Evolutionary conservation across 2,888 invertebrate species (phyloP).

Genomic region (Copidosoma aretas): DNA sequence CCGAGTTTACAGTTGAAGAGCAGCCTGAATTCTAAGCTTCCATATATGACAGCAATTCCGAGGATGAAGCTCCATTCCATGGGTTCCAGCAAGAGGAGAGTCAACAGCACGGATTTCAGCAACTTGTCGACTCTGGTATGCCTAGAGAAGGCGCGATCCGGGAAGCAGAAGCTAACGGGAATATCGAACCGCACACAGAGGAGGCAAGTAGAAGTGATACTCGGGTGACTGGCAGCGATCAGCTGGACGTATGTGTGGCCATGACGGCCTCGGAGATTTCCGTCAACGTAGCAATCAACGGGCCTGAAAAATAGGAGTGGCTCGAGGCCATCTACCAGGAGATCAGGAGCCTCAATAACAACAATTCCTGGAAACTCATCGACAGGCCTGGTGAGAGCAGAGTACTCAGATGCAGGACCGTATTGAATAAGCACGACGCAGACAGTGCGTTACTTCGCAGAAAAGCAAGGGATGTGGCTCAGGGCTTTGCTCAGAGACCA

Average conservation of each 20-base stretch:
- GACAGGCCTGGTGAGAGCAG: background rate
- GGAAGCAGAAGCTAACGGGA: background rate
- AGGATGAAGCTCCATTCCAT: too few species aligned
- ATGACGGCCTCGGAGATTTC: background rate
- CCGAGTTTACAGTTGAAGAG: too few species aligned
- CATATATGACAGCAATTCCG: too few species aligned
- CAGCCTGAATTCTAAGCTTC: too few species aligned
- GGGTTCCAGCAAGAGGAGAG: too few species aligned
- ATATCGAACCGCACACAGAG: background rate
- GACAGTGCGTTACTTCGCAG: slow-evolving; percentile 1
- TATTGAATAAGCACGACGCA: slow-evolving; percentile 7
- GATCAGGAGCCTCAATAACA: background rate
- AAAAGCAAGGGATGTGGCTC: slow-evolving; percentile 24
- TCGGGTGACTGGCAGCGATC: too few species aligned
- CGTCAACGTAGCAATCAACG: background rate
- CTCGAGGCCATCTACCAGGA: background rate
- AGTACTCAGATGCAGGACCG: background rate
- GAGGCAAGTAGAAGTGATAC: background rate
- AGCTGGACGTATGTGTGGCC: too few species aligned
- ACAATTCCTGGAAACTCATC: background rate
- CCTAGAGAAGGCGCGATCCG: too few species aligned
- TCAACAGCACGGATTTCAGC: too few species aligned
- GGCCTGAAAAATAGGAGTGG: background rate
- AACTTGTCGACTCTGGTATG: too few species aligned
- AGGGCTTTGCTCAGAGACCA: slow-evolving; percentile 24